Evolutionary conservation across 2,797 vertebrate genomes (phyloP), one percentile per base, ranked within the genome.

Genomic region (Phoxinus dragarum): DNA sequence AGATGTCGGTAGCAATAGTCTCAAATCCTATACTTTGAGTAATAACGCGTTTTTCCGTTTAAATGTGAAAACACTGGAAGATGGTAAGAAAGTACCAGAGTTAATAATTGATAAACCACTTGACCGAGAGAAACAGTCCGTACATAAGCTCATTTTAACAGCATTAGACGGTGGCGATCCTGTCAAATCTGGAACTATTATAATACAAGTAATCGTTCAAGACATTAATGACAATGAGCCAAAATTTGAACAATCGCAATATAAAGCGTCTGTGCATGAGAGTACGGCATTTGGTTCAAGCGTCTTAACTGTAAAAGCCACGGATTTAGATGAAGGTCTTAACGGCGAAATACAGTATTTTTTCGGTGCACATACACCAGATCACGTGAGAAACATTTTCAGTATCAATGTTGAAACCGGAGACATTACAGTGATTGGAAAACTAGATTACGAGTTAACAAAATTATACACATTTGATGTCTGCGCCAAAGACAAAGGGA

Each of bases 221-320:
- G 96, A 97, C 44, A 93, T 0, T 44, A 95, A 94, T 0, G 95
- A 95, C 73, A 96, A 94, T 87, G 91, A 93, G 42, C 93, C 93
- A 0, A 81, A 91, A 16, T 96, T 96, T 82, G 92, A 56, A 19
- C 88, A 94, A 71, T 92, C 91, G 5, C 40, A 88, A 1, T 96
- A 96, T 84, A 91, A 88, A 87, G 87, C 91, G 0, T 91, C 81
- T 19, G 42, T 96, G 5, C 88, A 31, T 5, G 96, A 97, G 71
- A 94, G 93, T 61, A 61, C 87, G 3, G 73, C 89, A 1, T 76
- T 89, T 21, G 94, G 92, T 89, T 6, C 75, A 84, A 72, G 82
- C 93, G 9, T 74, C 89, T 2, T 90, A 81, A 75, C 52, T 4
- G 88, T 94, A 9, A 92, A 80, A 79, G 95, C 95, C 0, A 93